Evolutionary conservation across 1,140 invertebrate species (phyloP), one percentile per base, ranked within the genome.

Genomic region (Mylabris phalerata): DNA sequence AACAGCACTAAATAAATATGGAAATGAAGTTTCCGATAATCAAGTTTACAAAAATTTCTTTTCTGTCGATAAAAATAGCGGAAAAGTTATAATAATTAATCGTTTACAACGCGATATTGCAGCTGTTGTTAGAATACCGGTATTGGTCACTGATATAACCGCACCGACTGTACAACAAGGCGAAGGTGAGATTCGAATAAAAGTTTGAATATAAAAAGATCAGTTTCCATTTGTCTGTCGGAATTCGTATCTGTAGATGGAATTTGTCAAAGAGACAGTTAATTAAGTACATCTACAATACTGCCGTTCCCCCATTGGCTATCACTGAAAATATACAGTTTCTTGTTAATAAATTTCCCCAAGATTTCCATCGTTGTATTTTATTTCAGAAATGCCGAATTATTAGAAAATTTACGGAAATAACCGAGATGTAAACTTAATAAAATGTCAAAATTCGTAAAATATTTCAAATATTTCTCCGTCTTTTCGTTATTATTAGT

Each of bases 131-230:
- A 83, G 83, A 39, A 76, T 93, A n/a, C 86, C 87, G 3, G 82
- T 95, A 0, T 72, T 84, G 3, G 92, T 93, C 1, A 87, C 83
- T 3, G 92, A 95, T 71, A 84, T 84, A 2, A 88, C 87, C 1
- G 92, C 90, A 2, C 81, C 82, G 0, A 85, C 82, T 5, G 75
- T 84, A 4, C 92, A 95, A 69, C 84, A 88, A 70, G 89, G 87
- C 57, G 81, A 82, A 75, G 89, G 89, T 84, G 40, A 58, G 25
- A 41, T 40, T 9, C 19, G 26, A 5, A 47, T 19, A 13, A 3
- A 24, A 47, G 19, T 47, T 47, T 19, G 10, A 19, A 19, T 19
- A 32, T 32, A 9, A 6, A 48, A 47, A 48, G 6, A 7, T 19
- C 25, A 9, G 11, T 48, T 32, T 48, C 10, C 38, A n/a, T 48